phyloP scores from a whole-genome alignment of 2,797 vertebrate genomes.

The Sebastes melanostomus region DNA sequence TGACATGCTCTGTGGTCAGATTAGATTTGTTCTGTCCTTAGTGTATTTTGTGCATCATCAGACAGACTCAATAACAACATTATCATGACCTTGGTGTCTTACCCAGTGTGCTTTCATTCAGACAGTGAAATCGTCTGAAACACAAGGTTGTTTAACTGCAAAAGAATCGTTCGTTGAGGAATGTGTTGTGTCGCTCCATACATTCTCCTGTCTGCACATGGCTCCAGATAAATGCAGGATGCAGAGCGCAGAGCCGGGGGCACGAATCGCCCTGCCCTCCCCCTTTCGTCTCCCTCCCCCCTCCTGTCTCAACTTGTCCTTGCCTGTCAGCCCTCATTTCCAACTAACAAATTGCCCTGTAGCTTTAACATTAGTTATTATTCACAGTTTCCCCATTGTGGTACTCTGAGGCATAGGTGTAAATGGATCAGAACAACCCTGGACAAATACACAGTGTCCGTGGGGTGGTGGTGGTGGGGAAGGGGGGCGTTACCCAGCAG shows the following conservation, averaged over 20 bases:
- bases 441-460: neutral
- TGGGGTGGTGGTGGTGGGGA: neutral
- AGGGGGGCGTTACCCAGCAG: neutral
- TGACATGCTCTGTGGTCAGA: conserved; percentile 8
- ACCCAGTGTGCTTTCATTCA: neutral
- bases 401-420: conserved; percentile 11
- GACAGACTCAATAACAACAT: conserved; percentile 1
- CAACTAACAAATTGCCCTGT: conserved; percentile 25
- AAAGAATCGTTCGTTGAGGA: conserved; percentile 13
- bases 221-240: conserved; percentile 51
- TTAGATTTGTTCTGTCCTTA: conserved; percentile 5
- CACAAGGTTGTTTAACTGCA: neutral
- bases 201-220: conserved; percentile 26
- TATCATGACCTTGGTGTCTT: neutral
- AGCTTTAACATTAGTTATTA: conserved; percentile 31
- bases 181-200: conserved; percentile 9
- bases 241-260: conserved; percentile 44
- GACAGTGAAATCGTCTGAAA: neutral
- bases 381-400: conserved; percentile 1
- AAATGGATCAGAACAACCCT: conserved; percentile 15
- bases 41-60: conserved; percentile 1
- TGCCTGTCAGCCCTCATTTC: conserved; percentile 59
- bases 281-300: conserved; percentile 17
- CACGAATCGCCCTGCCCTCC: conserved; percentile 32
- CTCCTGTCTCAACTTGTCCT: conserved; percentile 67